phyloP scores from a whole-genome alignment of 2,888 invertebrate genomes.

The Dasysyrphus albostriatus region DNA sequence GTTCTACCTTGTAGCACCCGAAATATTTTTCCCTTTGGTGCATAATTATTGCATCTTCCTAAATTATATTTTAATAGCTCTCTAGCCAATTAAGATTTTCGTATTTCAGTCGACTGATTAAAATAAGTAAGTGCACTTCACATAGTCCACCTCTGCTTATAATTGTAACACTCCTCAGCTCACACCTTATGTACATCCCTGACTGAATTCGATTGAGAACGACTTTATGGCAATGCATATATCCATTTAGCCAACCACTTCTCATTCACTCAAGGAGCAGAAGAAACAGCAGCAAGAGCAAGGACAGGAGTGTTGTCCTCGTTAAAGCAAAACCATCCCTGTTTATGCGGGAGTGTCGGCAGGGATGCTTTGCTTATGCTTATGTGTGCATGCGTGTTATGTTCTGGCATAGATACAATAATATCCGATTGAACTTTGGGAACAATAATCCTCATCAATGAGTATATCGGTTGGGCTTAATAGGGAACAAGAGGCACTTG shows the following conservation, averaged over 20 bases:
- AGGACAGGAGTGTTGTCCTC: conserved; percentile 25
- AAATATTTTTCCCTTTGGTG: too few relatives aligned
- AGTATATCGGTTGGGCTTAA: conserved; percentile 56
- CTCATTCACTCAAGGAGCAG: conserved; percentile 52
- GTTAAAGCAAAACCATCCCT: conserved; percentile 23
- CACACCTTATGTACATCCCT: neutral
- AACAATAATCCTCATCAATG: conserved; percentile 65
- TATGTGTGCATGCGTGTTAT: neutral
- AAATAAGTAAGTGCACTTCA: too few relatives aligned
- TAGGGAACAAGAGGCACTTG: conserved; percentile 29
- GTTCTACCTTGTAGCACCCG: too few relatives aligned
- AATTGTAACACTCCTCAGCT: conserved; percentile 13
- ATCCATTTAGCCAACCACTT: conserved; percentile 63
- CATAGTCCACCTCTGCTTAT: neutral
- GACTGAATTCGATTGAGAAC: conserved; percentile 47
- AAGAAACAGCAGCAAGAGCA: conserved; percentile 9
- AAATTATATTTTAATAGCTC: too few relatives aligned
- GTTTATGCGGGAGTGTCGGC: neutral
- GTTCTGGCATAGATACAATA: conserved; percentile 52
- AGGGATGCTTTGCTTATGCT: neutral
- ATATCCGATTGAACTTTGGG: conserved; percentile 71
- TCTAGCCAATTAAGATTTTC: too few relatives aligned
- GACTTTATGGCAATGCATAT: conserved; percentile 55
- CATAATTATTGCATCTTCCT: too few relatives aligned
- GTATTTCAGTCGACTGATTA: too few relatives aligned